Evolutionary conservation across 2,113 vertebrate species (phyloP).

Genomic region (Indicator indicator): DNA sequence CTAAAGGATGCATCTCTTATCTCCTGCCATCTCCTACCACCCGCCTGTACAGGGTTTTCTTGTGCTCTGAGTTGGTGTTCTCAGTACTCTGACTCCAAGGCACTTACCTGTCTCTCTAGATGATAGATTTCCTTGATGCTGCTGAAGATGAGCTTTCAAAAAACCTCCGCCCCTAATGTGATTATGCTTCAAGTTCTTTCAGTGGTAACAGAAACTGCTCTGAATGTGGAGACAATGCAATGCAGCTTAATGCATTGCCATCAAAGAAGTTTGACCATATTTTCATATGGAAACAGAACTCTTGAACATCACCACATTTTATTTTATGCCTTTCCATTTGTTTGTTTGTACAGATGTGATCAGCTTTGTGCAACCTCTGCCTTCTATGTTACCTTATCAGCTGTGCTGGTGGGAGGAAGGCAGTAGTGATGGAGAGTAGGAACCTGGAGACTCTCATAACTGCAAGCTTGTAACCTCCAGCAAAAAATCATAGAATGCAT

Average conservation of each 20-base stretch:
- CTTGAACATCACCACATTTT: background rate
- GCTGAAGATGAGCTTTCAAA: background rate
- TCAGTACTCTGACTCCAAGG: background rate
- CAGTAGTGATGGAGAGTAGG: background rate
- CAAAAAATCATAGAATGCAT: background rate
- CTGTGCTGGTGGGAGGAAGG: background rate
- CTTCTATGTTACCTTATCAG: background rate
- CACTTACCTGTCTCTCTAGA: background rate
- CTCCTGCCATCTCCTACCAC: background rate
- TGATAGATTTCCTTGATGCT: background rate
- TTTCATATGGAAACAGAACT: background rate
- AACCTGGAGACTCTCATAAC: fast-evolving
- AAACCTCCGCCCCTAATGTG: background rate
- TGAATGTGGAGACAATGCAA: background rate
- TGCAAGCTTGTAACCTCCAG: fast-evolving
- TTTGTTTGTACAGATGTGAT: background rate
- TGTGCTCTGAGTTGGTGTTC: background rate
- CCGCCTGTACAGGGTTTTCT: fast-evolving
- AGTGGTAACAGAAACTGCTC: background rate
- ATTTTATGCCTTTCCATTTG: background rate
- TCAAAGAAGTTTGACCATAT: background rate
- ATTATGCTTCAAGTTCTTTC: background rate
- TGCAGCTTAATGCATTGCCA: fast-evolving
- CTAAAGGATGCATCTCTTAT: background rate
- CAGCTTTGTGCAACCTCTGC: background rate